Evolutionary conservation across 2,113 vertebrate species (phyloP), one percentile per base, ranked within the genome.

Genomic region (Cyphomyrus plagiostoma): DNA sequence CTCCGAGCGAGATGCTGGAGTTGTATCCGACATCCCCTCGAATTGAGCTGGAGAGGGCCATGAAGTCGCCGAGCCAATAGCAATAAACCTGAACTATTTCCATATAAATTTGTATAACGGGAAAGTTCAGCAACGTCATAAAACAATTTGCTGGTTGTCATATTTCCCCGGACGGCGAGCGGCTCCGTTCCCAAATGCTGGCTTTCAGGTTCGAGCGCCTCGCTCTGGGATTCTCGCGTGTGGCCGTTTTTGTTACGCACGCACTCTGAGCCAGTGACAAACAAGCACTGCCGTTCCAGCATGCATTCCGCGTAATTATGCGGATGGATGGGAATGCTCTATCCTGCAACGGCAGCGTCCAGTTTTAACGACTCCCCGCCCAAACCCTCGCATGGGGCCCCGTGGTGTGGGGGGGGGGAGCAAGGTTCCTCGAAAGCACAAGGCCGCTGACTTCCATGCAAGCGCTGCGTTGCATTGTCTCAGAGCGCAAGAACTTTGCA

Each of bases 231-330:
- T 42, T 21, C 45, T 62, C 19, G 0, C 48, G 39, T n/a, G 45
- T 48, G 42, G 30, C 17, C 39, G 4, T 10, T 83, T 83, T 11
- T 9, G n/a, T 11, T 84, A 4, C 48, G 8, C 45, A 77, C 26
- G 46, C 62, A 88, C 66, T 30, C 88, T 1, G 2, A 77, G 15
- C n/a, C 46, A n/a, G 19, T 30, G 35, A 53, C 87, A 87, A 77
- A 87, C 85, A 53, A 39, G 30, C 11, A 19, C 23, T 45, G 19
- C n/a, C 8, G 19, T 15, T 74, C 26, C 84, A 23, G 13, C 30
- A 58, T 4, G 83, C 88, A 90, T 93, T 91, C 83, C 45, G 26
- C 15, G 17, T 86, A 91, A 91, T 90, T 66, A 58, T 93, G 90
- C 74, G 90, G 89, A 86, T n/a, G 82, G 30, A 89, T 4, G 56